phyloP scores from a whole-genome alignment of 2,888 invertebrate species.

The Agrilus biguttatus region DNA sequence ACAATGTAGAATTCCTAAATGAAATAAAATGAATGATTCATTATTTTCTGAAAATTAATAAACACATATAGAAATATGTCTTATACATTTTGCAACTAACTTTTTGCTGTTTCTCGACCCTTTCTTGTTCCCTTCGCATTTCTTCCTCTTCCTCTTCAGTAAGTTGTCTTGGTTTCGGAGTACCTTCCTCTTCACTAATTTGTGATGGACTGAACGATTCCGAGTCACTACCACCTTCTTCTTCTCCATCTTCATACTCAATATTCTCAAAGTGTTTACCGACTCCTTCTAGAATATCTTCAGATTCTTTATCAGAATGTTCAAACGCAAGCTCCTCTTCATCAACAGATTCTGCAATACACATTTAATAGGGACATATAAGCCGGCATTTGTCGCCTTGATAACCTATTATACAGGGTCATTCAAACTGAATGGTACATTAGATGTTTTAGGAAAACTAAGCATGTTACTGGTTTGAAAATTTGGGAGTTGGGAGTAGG shows the following conservation, averaged over 20 bases:
- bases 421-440: too few species aligned
- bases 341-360: background rate
- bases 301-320: conserved; percentile 13
- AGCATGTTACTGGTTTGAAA: too few species aligned
- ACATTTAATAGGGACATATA: background rate
- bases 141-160: conserved; percentile 18
- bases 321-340: conserved; percentile 1
- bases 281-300: conserved; percentile 9
- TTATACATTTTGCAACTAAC: conserved; percentile 8
- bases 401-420: too few species aligned
- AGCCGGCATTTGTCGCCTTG: too few species aligned
- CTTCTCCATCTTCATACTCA: conserved; percentile 1
- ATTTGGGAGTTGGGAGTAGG: too few species aligned
- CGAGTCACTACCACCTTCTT: background rate
- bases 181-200: background rate
- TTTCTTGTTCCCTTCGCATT: conserved; percentile 13
- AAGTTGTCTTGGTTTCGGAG: conserved; percentile 2
- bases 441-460: too few species aligned
- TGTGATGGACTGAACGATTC: background rate
- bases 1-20: background rate
- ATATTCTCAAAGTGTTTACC: conserved; percentile 10
- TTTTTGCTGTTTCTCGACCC: conserved; percentile 24
- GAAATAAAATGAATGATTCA: background rate
- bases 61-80: background rate
- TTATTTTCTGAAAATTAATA: background rate